Percentiles rank a stretch among this genome's conserved stretches.
Conservation (phyloP, 2,797 vertebrate species). For the Glossophaga mutica region DNA sequence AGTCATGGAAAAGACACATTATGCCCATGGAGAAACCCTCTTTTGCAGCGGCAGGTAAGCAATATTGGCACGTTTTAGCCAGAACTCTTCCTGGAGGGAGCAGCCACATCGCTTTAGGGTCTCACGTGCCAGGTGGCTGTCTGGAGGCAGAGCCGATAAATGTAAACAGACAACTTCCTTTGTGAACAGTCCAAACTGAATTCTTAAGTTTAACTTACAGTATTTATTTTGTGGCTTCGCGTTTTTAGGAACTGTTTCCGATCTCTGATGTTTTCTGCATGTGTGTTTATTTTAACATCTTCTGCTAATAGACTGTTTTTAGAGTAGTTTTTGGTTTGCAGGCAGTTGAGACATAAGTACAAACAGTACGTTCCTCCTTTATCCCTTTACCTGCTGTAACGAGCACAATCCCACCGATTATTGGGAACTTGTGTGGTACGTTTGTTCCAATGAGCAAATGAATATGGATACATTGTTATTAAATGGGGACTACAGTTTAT, state of each 20-base stretch:
- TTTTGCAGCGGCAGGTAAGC: not conserved
- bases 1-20: not conserved
- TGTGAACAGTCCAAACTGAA: not conserved
- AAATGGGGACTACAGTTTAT: not conserved
- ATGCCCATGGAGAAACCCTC: not conserved
- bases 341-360: not conserved
- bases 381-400: not conserved
- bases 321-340: not conserved
- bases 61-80: not conserved
- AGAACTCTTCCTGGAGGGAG: not conserved
- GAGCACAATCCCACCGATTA: not conserved
- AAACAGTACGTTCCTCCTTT: not conserved
- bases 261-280: not conserved
- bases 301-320: not conserved
- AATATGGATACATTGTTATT: not conserved
- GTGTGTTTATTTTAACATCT: not conserved
- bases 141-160: not conserved
- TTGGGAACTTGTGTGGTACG: not conserved
- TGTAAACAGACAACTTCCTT: not conserved
- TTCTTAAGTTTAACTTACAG: not conserved
- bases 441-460: not conserved
- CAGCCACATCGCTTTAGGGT: no score
- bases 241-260: not conserved
- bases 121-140: fast-evolving
- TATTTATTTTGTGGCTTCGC: not conserved